Conservation (phyloP, 2,797 vertebrate genomes). For the Myiothlypis chrysogaster region DNA sequence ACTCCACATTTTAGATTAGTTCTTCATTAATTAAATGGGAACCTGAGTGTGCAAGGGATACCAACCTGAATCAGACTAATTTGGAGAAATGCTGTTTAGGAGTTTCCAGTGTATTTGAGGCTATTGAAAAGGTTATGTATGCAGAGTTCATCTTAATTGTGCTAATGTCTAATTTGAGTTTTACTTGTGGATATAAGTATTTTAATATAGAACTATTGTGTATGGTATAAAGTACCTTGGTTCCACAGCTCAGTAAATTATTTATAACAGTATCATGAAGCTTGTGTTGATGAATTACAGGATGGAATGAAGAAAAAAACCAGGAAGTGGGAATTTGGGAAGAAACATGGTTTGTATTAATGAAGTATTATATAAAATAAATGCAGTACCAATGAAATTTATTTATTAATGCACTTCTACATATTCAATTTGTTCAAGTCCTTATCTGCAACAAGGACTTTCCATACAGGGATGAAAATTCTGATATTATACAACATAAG, state of each 20-base stretch:
- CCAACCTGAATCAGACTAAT: neutral
- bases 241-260: neutral
- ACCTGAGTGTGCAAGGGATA: neutral
- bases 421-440: neutral
- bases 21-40: neutral
- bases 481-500: neutral
- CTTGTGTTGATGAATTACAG: neutral
- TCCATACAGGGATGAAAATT: neutral
- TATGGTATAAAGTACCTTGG: neutral
- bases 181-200: neutral
- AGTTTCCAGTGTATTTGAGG: neutral
- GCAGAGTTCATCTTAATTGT: neutral
- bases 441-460: neutral
- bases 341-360: neutral
- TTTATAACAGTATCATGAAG: neutral
- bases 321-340: neutral
- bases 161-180: neutral
- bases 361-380: conserved; percentile 22
- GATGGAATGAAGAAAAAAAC: neutral
- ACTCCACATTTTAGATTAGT: neutral
- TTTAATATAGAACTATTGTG: neutral
- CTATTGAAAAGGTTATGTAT: neutral
- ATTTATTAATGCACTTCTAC: conserved; percentile 11
- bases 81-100: neutral
- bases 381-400: neutral